A percentile compares a stretch with the other conserved stretches of the same genome.
These are phyloP conservation scores for Cavia aperea DNA, from an alignment of 2,113 vertebrate species.

Conservation along the genomic window DNA sequence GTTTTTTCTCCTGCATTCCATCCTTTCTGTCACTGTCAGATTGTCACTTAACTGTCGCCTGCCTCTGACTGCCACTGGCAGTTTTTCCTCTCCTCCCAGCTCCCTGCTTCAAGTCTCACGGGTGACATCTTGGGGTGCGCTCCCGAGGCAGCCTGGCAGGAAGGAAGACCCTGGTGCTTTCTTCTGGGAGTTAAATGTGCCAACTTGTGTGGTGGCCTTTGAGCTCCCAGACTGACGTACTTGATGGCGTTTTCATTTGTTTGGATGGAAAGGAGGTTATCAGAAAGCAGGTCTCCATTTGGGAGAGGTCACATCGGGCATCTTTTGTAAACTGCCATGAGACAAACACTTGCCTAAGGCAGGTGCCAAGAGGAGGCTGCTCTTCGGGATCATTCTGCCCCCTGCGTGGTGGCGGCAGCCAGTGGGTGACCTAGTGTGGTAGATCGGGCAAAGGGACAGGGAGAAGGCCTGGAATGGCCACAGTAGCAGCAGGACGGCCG, in stretches of 20 bases:
- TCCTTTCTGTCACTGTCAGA: background rate
- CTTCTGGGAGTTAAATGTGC: background rate
- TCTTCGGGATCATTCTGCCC: background rate
- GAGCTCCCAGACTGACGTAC: rapidly evolving
- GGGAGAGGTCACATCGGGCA: background rate
- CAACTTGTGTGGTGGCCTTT: rapidly evolving
- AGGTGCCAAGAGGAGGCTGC: background rate
- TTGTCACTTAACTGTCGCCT: background rate
- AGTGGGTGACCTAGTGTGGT: background rate
- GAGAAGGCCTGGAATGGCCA: background rate
- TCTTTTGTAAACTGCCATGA: background rate
- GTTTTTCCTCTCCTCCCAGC: no score
- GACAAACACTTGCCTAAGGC: background rate
- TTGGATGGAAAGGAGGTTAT: background rate
- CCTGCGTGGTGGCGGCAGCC: background rate
- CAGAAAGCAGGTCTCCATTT: rapidly evolving
- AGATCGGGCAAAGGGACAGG: background rate
- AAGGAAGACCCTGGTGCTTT: background rate
- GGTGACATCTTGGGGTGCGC: no score
- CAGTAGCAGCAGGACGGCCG: background rate
- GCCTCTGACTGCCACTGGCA: background rate
- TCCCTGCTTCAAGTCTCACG: background rate
- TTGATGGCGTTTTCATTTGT: background rate
- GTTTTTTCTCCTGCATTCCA: background rate
- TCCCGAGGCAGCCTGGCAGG: background rate